These are phyloP conservation scores for Drosophila percnosoma DNA, from an alignment of 2,888 invertebrate species.

Conservation along the genomic window DNA sequence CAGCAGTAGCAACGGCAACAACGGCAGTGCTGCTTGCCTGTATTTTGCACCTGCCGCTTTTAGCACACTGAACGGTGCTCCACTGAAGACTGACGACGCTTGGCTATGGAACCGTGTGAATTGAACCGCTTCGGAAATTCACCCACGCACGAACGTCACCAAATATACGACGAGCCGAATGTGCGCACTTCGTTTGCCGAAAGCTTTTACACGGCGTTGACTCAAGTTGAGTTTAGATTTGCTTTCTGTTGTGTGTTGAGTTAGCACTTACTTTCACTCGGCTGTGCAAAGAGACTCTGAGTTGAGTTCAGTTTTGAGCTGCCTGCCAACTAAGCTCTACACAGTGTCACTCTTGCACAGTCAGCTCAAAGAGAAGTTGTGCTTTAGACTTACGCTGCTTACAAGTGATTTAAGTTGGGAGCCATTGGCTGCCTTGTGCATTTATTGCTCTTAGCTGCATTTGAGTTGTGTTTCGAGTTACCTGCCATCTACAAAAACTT, in stretches of 20 bases:
- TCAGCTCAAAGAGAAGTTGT: constrained; percentile 16
- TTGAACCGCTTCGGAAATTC: constrained; percentile 42
- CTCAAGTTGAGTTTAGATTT: constrained; percentile 17
- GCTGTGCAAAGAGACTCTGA: background rate
- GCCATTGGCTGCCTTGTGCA: background rate
- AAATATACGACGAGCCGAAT: constrained; percentile 8
- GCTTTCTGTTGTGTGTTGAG: constrained; percentile 6
- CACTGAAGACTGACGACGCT: constrained; percentile 74
- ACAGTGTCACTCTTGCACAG: background rate
- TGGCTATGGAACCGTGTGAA: constrained; percentile 20
- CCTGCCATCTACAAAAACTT: background rate
- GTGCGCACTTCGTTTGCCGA: constrained; percentile 23
- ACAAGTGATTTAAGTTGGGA: background rate
- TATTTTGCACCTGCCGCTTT: constrained; percentile 56
- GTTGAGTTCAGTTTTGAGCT: background rate
- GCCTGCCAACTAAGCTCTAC: background rate
- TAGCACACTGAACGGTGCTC: constrained; percentile 75
- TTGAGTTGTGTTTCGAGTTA: constrained; percentile 2
- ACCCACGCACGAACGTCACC: constrained; percentile 39
- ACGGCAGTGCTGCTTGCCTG: background rate
- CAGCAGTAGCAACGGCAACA: constrained; percentile 6
- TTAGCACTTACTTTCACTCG: background rate
- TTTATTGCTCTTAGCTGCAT: background rate
- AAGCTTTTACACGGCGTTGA: constrained; percentile 28
- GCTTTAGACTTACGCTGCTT: too few species aligned